phyloP scores from a whole-genome alignment of 2,797 vertebrate genomes.

The Knipowitschia caucasica region DNA sequence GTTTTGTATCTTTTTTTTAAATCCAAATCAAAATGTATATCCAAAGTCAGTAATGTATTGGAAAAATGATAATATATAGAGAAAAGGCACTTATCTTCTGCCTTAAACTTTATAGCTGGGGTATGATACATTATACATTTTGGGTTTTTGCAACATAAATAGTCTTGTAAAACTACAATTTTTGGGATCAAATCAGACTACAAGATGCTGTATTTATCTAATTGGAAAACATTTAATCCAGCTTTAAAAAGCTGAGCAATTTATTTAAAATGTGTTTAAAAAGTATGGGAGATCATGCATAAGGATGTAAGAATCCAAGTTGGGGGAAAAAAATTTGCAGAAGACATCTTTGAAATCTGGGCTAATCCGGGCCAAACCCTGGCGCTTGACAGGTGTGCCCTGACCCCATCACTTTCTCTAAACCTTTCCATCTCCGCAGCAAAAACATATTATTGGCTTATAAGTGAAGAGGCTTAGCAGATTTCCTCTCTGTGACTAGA shows the following conservation, averaged over 20 bases:
- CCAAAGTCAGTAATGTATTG: no score
- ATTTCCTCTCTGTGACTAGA: constrained; percentile 36
- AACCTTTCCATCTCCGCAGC: constrained; percentile 36
- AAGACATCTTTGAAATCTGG: constrained; percentile 6
- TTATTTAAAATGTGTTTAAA: not conserved
- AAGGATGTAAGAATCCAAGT: constrained; percentile 1
- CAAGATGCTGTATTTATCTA: no score
- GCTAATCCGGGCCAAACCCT: constrained; percentile 5
- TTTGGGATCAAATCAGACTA: no score
- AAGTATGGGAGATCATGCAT: not conserved
- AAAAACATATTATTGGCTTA: constrained; percentile 50
- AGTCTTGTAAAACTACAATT: no score
- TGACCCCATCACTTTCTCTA: constrained; percentile 45
- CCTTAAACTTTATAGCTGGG: no score
- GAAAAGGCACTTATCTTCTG: no score
- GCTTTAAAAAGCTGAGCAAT: not conserved
- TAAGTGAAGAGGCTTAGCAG: constrained; percentile 35
- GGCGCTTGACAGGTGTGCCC: constrained; percentile 16
- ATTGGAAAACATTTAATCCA: no score
- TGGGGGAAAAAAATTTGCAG: constrained; percentile 1
- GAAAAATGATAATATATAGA: no score
- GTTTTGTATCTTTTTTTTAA: not conserved
- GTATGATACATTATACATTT: no score
- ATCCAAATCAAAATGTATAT: no score
- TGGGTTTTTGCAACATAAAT: no score